Base-by-base conservation (phyloP, 2,113 vertebrate species). In the Pseudolaguvia tuberculata region DNA sequence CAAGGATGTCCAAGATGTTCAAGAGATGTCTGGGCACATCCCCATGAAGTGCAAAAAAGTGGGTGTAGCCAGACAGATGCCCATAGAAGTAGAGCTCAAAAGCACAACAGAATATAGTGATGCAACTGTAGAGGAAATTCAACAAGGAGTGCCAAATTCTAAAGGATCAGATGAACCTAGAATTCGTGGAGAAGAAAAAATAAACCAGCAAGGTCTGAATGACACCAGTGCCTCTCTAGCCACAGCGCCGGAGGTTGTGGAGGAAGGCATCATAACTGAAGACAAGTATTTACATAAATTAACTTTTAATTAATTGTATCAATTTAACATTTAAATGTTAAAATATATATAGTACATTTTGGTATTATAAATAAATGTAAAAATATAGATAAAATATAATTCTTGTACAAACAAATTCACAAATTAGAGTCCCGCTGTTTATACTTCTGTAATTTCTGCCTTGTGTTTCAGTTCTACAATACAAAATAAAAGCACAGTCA, bases 201-300 rank as follows among this genome's bases (percentile, higher is more conserved):
- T 42, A 20, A 59, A 57, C 18, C 62, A 73, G 48, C 55, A 72
- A 86, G 91, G 92, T 56, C 82, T 97, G 87, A 95, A 97, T 85
- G 94, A 96, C 87, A 97, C 95, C 23, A 96, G 94, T 2, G 93
- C 94, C 14, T 95, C 94, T 35, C 83, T 97, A 73, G 94, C 94
- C 0, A 95, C 94, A 0, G 95, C 96, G 11, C 88, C 97, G 86
- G 94, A 97, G 80, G 94, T 92, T 0, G 95, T 94, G 53, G 95
- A 98, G 79, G 94, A 97, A 68, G 93, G 95, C 86, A 96, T 99
- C 82, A 92, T 93, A 78, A 93, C 92, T 73, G 95, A 98, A 66
- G 93, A 96, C 23, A 79, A 86, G 31, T 92, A 94, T 92, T 93
- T 95, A 87, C 91, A 93, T 82, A 27, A 0, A 52, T 18, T n/a